Conservation (phyloP, 2,888 invertebrate genomes). For the Chorisops tibialis region DNA sequence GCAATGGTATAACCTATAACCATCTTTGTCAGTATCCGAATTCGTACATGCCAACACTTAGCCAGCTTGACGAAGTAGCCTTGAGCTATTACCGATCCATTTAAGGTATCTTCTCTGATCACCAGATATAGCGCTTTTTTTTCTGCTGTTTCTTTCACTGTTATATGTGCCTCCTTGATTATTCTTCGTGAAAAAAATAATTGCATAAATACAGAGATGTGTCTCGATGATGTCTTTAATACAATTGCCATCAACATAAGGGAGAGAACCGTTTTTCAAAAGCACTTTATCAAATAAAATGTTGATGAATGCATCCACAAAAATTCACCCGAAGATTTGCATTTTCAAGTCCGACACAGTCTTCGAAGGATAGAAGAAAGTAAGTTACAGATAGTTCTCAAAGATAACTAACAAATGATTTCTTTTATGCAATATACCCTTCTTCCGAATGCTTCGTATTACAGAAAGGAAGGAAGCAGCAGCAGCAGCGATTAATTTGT, state of each 20-base stretch:
- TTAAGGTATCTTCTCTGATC: conserved; percentile 18
- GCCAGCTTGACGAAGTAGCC: conserved; percentile 21
- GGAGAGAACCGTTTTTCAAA: not conserved
- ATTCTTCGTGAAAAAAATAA: no score
- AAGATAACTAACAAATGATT: conserved; percentile 22
- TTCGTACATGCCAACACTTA: conserved; percentile 11
- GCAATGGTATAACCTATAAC: conserved; percentile 16
- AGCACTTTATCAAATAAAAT: conserved; percentile 22
- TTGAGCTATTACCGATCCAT: conserved; percentile 23
- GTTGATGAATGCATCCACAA: not conserved
- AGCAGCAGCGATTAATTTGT: conserved; percentile 9
- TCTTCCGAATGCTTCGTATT: conserved; percentile 1
- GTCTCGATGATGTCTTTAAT: no score
- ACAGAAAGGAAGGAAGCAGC: not conserved
- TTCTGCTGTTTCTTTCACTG: no score
- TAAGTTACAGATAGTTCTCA: conserved; percentile 15
- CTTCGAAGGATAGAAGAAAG: conserved; percentile 10
- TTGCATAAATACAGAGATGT: no score
- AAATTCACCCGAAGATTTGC: not conserved
- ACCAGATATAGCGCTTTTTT: not conserved
- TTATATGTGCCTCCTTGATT: no score
- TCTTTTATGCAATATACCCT: not conserved
- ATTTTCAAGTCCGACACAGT: not conserved
- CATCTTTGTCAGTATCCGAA: conserved; percentile 15
- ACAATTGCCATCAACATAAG: no score